Percentiles rank a stretch among this genome's conserved stretches.
Conservation (phyloP, 2,113 vertebrate species). For the Engraulis encrasicolus region DNA sequence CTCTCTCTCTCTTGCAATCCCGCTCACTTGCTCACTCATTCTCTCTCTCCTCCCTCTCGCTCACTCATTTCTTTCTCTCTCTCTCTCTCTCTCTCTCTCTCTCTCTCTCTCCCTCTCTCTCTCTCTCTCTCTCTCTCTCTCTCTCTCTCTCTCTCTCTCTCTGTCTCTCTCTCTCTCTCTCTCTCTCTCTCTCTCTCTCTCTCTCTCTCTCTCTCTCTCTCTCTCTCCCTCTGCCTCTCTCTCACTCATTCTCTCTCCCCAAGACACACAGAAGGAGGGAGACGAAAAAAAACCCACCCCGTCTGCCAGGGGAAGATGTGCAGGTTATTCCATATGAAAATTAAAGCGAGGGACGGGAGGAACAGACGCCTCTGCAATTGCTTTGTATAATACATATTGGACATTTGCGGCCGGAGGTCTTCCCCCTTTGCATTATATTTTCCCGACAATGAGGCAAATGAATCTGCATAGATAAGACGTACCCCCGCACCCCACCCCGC, state of each 20-base stretch:
- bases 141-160: constrained; percentile 40
- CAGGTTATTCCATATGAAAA: constrained; percentile 77
- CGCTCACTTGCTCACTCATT: background rate
- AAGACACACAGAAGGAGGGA: constrained; percentile 49
- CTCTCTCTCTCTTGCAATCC: constrained; percentile 24
- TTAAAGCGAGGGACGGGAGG: constrained; percentile 75
- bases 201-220: constrained; percentile 13
- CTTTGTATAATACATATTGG: constrained; percentile 74
- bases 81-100: too few species aligned
- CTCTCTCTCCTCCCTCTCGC: too few species aligned
- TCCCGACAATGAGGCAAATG: constrained; percentile 66
- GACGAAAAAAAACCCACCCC: too few species aligned
- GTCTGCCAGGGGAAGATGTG: constrained; percentile 40
- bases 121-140: constrained; percentile 20
- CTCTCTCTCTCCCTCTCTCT: constrained; percentile 47
- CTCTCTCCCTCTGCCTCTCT: background rate
- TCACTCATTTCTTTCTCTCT: too few species aligned
- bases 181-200: background rate
- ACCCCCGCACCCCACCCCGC: too few species aligned
- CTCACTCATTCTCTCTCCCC: too few species aligned
- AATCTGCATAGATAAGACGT: constrained; percentile 68
- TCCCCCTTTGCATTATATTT: constrained; percentile 60
- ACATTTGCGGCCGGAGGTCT: constrained; percentile 57
- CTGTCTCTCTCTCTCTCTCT: constrained; percentile 33
- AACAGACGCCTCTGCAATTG: constrained; percentile 66